A percentile compares a stretch with the other conserved stretches of the same genome.
Evolutionary conservation across 2,113 vertebrate genomes (phyloP).

Genomic region (Notechis scutatus): DNA sequence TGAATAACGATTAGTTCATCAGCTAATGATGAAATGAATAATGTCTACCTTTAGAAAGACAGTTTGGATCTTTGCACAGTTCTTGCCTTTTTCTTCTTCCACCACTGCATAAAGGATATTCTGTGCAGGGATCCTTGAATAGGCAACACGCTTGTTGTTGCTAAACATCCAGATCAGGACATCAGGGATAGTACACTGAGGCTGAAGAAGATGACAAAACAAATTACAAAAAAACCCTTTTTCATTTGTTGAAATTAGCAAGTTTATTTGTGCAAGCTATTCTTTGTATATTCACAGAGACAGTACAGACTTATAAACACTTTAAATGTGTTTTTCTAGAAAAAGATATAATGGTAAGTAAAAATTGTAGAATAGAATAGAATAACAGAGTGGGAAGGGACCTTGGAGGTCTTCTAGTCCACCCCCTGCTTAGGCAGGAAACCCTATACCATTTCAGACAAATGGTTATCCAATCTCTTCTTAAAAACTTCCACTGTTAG

Average conservation of each 20-base stretch:
- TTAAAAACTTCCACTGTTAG: too few relatives aligned
- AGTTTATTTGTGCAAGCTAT: not conserved
- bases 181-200: conserved; percentile 86
- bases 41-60: conserved; percentile 83
- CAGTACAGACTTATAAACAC: not conserved
- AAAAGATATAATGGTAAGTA: not conserved
- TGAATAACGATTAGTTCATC: not conserved
- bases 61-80: conserved; percentile 85
- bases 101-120: conserved; percentile 87
- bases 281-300: not conserved
- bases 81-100: conserved; percentile 86
- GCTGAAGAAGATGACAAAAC: conserved; percentile 66
- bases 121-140: conserved; percentile 79
- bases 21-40: not conserved
- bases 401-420: too few relatives aligned
- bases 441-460: too few relatives aligned
- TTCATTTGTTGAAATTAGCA: fast-evolving
- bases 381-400: too few relatives aligned
- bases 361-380: not conserved
- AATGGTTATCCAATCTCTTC: too few relatives aligned
- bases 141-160: conserved; percentile 78
- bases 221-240: not conserved
- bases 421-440: too few relatives aligned
- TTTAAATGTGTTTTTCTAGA: not conserved
- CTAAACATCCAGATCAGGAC: conserved; percentile 90